A percentile compares a stretch with the other conserved stretches of the same genome.
These are phyloP conservation scores for Caenorhabditis uteleia DNA, from an alignment of 2,888 invertebrate genomes.

Conservation along the genomic window DNA sequence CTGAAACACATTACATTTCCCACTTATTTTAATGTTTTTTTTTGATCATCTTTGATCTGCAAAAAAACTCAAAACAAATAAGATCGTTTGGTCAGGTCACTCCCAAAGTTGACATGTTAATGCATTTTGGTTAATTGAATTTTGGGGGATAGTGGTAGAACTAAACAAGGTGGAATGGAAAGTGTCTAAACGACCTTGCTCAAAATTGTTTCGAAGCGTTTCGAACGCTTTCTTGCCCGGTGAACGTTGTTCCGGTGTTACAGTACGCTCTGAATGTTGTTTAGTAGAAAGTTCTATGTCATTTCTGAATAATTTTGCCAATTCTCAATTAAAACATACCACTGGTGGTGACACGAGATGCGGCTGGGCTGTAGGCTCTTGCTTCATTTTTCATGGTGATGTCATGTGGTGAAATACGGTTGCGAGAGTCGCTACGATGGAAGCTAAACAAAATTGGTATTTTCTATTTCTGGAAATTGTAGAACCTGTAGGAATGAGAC, in stretches of 20 bases:
- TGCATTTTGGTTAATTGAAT: too few species aligned
- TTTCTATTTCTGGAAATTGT: neutral
- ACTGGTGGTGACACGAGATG: slow-evolving; percentile 31
- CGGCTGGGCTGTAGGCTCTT: slow-evolving; percentile 28
- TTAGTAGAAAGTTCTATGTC: neutral
- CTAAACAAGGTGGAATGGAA: too few species aligned
- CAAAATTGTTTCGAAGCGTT: slow-evolving; percentile 54
- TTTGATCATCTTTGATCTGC: neutral
- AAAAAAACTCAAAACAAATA: neutral
- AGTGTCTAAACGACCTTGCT: slow-evolving; percentile 55
- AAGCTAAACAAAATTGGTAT: slow-evolving; percentile 43
- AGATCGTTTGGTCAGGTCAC: too few species aligned
- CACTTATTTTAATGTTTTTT: neutral
- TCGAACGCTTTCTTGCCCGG: slow-evolving; percentile 50
- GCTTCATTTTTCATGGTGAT: slow-evolving; percentile 44
- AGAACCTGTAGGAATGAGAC: slow-evolving; percentile 50
- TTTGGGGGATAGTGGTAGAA: too few species aligned
- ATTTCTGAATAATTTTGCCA: neutral
- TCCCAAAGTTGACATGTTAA: too few species aligned
- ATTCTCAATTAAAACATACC: slow-evolving; percentile 13
- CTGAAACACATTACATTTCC: slow-evolving; percentile 3
- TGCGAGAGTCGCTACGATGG: slow-evolving; percentile 51
- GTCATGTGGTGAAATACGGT: slow-evolving; percentile 48
- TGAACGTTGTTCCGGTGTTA: slow-evolving; percentile 50
- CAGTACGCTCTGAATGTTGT: slow-evolving; percentile 17